phyloP scores from a whole-genome alignment of 2,797 vertebrate species.

The Gorsachius magnificus region DNA sequence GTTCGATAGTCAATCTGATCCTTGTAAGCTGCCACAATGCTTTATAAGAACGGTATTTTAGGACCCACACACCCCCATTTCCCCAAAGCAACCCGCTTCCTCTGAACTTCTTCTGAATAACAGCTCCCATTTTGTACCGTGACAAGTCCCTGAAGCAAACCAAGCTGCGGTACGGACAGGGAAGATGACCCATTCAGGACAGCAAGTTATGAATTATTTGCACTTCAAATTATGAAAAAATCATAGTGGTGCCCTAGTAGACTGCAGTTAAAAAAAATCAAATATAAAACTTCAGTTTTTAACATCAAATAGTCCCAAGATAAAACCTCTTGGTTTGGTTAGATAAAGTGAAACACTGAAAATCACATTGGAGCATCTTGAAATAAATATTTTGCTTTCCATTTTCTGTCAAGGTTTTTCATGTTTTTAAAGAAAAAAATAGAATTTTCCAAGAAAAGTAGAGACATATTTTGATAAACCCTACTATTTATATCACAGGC shows the following conservation, averaged over 20 bases:
- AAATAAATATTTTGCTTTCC: not conserved
- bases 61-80: not conserved
- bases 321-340: not conserved
- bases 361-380: not conserved
- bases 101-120: not conserved
- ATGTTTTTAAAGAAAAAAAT: not conserved
- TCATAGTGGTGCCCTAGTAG: not conserved
- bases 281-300: not conserved
- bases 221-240: not conserved
- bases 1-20: not conserved
- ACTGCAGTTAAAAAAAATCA: not conserved
- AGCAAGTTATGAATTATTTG: not conserved
- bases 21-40: not conserved
- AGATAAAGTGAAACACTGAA: not conserved
- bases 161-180: accelerated
- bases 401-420: not conserved
- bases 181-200: not conserved
- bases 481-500: not conserved
- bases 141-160: not conserved
- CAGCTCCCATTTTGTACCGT: not conserved
- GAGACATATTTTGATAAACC: not conserved
- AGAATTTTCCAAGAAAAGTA: not conserved
- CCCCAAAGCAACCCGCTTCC: not conserved
- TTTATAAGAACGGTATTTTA: not conserved
- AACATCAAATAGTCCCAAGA: not conserved